Evolutionary conservation across 2,888 invertebrate species (phyloP).

Genomic region (Drosophila stalkeri): DNA sequence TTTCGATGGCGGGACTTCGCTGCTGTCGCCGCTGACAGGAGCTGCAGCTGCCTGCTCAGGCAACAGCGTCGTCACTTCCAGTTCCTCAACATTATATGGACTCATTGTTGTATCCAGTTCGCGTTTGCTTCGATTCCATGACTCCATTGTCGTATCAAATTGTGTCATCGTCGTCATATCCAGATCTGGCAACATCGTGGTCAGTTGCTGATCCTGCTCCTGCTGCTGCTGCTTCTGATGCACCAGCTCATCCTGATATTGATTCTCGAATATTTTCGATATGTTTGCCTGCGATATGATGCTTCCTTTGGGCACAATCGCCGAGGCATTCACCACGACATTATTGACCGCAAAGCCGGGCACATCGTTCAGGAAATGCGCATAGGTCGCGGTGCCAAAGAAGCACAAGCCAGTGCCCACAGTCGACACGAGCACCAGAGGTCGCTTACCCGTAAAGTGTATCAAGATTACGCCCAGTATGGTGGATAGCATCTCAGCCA

Average conservation of each 20-base stretch:
- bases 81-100: constrained; percentile 6
- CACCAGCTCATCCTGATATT: constrained; percentile 60
- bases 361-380: constrained; percentile 83
- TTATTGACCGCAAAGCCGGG: constrained; percentile 84
- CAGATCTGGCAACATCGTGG: constrained; percentile 41
- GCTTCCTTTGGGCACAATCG: constrained; percentile 77
- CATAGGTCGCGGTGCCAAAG: constrained; percentile 85
- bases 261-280: constrained; percentile 82
- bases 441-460: constrained; percentile 90
- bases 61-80: constrained; percentile 54
- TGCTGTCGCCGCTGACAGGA: constrained; percentile 1
- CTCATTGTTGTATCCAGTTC: constrained; percentile 45
- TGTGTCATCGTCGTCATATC: constrained; percentile 37
- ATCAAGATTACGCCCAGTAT: constrained; percentile 89
- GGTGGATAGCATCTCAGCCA: constrained; percentile 89
- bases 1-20: constrained; percentile 25
- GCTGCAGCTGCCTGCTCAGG: constrained; percentile 11
- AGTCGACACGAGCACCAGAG: constrained; percentile 89
- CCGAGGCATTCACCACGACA: constrained; percentile 84
- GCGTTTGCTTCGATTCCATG: constrained; percentile 66
- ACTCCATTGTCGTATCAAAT: constrained; percentile 34
- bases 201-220: constrained; percentile 23
- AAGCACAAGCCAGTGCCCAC: constrained; percentile 89
- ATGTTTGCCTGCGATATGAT: constrained; percentile 83
- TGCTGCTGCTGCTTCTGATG: constrained; percentile 18